Evolutionary conservation across 2,888 invertebrate genomes (phyloP).

Genomic region (Rhogogaster chlorosoma): DNA sequence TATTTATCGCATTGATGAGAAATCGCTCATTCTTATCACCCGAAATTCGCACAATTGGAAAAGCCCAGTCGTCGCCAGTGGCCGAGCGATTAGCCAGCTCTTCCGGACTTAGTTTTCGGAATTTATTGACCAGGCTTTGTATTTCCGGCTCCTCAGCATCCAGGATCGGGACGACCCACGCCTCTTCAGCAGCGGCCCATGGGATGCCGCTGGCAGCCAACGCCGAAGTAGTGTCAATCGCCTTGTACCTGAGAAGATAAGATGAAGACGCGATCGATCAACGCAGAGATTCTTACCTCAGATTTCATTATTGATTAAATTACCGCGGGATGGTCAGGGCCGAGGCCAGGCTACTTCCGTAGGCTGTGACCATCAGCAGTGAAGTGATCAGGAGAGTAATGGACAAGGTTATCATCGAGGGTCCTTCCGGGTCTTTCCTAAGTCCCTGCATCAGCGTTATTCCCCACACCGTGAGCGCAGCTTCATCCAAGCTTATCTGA

Average conservation of each 20-base stretch:
- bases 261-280: neutral
- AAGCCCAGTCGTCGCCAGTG: neutral
- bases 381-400: conserved; percentile 61
- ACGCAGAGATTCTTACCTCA: neutral
- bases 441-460: neutral
- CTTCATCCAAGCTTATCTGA: neutral
- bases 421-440: neutral
- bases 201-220: conserved; percentile 54
- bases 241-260: conserved; percentile 55
- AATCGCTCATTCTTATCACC: neutral
- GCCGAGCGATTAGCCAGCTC: neutral
- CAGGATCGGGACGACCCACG: neutral
- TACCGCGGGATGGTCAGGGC: conserved; percentile 63
- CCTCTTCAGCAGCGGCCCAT: neutral
- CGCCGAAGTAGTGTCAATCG: conserved; percentile 60
- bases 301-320: neutral
- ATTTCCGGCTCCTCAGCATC: conserved; percentile 2
- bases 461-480: neutral
- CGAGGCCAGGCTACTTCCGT: conserved; percentile 62
- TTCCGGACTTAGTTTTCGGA: neutral
- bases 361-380: conserved; percentile 61
- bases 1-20: neutral
- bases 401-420: neutral
- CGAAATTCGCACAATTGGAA: neutral
- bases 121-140: neutral